Conservation (phyloP, 2,113 vertebrate species). For the Perca fluviatilis region DNA sequence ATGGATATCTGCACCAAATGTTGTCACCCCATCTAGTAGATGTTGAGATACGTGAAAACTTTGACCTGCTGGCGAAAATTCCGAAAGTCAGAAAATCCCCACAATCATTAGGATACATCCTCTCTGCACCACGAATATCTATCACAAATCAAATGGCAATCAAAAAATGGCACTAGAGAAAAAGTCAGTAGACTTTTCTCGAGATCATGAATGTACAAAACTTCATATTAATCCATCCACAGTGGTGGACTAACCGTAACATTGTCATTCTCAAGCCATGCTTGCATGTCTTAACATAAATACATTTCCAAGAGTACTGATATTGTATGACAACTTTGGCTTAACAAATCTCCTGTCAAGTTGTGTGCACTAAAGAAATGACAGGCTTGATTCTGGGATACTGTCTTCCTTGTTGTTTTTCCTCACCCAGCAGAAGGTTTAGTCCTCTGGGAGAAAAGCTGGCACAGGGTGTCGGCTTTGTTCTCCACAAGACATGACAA, state of each 20-base stretch:
- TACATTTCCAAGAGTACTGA: background rate
- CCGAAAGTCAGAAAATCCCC: too few species aligned
- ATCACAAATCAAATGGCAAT: background rate
- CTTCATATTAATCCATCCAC: background rate
- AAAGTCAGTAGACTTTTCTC: background rate
- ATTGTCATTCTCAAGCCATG: background rate
- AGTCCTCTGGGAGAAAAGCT: slow-evolving; percentile 55
- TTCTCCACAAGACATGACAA: slow-evolving; percentile 40
- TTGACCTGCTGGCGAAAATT: background rate
- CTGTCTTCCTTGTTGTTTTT: slow-evolving; percentile 39
- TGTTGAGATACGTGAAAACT: background rate
- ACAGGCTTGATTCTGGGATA: slow-evolving; percentile 3
- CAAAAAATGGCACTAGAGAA: background rate
- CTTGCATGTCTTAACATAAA: background rate
- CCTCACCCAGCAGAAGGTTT: slow-evolving; percentile 48
- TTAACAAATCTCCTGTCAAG: background rate
- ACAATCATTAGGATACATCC: too few species aligned
- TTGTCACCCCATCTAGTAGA: background rate
- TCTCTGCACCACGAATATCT: background rate
- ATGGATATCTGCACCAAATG: background rate
- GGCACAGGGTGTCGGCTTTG: slow-evolving; percentile 57
- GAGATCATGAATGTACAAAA: background rate
- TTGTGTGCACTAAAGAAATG: background rate
- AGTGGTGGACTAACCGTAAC: background rate
- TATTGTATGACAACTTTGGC: background rate